phyloP scores from a whole-genome alignment of 2,797 vertebrate species.

The Gymnothorax javanicus region DNA sequence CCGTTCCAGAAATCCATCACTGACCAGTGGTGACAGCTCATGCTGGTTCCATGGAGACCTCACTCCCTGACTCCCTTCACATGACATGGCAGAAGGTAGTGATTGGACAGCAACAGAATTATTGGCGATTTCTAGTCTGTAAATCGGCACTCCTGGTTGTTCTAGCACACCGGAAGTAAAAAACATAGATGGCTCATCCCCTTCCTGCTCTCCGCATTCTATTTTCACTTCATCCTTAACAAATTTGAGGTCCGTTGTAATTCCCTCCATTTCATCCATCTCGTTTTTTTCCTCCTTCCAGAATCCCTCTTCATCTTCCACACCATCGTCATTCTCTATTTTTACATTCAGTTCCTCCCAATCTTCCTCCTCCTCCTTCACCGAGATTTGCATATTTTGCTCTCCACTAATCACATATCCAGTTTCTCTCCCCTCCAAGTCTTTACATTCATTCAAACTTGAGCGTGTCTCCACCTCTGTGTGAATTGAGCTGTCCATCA shows the following conservation, averaged over 20 bases:
- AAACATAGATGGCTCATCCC: background rate
- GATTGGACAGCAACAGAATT: background rate
- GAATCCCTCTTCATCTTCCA: background rate
- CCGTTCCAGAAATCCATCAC: background rate
- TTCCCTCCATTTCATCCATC: background rate
- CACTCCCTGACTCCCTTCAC: background rate
- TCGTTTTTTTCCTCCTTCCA: background rate
- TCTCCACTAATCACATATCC: conserved; percentile 7
- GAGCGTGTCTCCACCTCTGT: background rate
- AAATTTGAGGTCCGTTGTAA: background rate
- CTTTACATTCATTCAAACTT: background rate
- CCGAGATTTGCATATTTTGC: background rate
- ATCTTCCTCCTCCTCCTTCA: conserved; percentile 1
- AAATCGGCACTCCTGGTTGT: background rate
- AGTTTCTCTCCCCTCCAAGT: conserved; percentile 19
- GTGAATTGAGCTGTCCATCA: background rate
- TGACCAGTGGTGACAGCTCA: background rate
- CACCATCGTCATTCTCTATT: background rate
- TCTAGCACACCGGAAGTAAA: background rate
- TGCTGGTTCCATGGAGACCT: background rate
- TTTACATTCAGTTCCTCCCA: background rate
- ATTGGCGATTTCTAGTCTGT: background rate
- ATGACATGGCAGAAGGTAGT: background rate
- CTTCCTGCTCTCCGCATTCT: background rate
- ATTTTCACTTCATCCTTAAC: background rate